Evolutionary conservation across 2,113 vertebrate species (phyloP), one percentile per base, ranked within the genome.

Genomic region (Varanus komodoensis): DNA sequence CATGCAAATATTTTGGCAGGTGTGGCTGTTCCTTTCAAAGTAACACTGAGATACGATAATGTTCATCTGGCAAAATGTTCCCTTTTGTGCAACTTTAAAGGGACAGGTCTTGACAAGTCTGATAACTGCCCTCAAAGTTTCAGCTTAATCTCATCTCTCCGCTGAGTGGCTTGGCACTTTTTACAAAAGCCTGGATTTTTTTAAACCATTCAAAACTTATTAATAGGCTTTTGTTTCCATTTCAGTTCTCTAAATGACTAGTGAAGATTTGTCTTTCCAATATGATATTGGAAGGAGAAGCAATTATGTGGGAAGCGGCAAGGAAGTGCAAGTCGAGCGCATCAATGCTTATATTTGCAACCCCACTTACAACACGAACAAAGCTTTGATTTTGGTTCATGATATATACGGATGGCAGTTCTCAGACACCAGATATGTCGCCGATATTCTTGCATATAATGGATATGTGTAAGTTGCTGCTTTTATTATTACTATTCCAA

Each of bases 381-480:
- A 97, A 93, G 98, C 98, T 1, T 90, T 99, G 84, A 97, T 99
- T 84, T 97, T 99, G 64, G 96, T 98, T 87, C 99, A 99, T n/a
- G 99, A 99, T 64, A 97, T 99, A 74, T 99, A 92, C 84, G 99
- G 99, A 78, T 99, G 99, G 99, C 92, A 93, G 23, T 96, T 99
- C 57, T 97, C 98, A 89, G 99, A 99, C 83, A 99, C 98, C 1
- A 97, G 98, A 97, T 99, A 98, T 77, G 98, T 99, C 92, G 97
- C 98, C 0, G 99, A 99, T 91, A 97, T 99, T 96, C 95, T 99
- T 48, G 97, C 98, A 17, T 89, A 96, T 44, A 98, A 98, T 29
- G 98, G 99, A 97, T 99, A 98, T 93, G 96, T 95, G 99, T 99
- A 96, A 67, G 97, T 86, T 84, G 57, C 57, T 61, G 57, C 57